Conservation (phyloP, 2,113 vertebrate species). For the Falcunculus frontatus region DNA sequence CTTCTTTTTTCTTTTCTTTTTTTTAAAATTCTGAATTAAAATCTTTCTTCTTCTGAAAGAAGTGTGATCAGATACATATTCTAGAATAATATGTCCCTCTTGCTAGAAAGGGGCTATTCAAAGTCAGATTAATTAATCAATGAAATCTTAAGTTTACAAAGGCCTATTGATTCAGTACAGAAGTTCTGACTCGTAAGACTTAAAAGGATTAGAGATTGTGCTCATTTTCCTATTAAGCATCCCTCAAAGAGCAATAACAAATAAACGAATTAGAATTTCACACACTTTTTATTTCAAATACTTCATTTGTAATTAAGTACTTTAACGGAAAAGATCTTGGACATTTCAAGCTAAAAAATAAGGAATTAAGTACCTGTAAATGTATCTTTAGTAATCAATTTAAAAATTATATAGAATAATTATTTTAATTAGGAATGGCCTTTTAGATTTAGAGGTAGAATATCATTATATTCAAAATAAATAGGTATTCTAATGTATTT, state of each 20-base stretch:
- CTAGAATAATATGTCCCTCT: background rate
- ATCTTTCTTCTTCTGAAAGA: background rate
- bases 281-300: background rate
- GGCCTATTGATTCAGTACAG: background rate
- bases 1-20: rapidly evolving
- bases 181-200: background rate
- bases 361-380: background rate
- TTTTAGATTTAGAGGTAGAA: background rate
- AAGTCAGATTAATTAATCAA: background rate
- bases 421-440: background rate
- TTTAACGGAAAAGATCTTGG: background rate
- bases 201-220: background rate
- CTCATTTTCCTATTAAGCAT: background rate
- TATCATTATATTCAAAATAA: background rate
- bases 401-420: background rate
- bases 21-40: background rate
- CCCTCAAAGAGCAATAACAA: background rate
- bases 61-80: background rate
- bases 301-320: background rate
- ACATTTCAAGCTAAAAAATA: background rate
- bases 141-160: background rate
- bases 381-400: background rate
- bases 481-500: background rate
- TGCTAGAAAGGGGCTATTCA: background rate
- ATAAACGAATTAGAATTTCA: background rate